Percentiles rank a stretch among this genome's conserved stretches.
phyloP scores from a whole-genome alignment of 2,113 vertebrate genomes.

The Atractosteus spatula region DNA sequence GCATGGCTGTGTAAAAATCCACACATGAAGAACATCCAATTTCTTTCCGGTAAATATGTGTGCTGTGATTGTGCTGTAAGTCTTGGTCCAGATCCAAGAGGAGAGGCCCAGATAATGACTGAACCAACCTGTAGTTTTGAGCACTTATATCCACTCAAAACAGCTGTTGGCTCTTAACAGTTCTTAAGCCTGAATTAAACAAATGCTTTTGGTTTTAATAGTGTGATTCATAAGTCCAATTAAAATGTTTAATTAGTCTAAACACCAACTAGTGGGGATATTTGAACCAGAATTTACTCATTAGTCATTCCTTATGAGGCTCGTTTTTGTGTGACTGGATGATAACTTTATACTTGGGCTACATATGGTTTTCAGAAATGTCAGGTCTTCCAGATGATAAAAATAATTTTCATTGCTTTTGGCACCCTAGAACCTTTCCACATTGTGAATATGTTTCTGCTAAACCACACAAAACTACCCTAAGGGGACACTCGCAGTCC shows the following conservation, averaged over 20 bases:
- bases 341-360: background rate
- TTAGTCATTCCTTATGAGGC: background rate
- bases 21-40: too few relatives aligned
- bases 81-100: slow-evolving; percentile 48
- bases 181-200: slow-evolving; percentile 36
- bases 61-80: slow-evolving; percentile 45
- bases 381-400: background rate
- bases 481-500: too few relatives aligned
- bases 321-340: background rate
- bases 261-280: slow-evolving; percentile 15
- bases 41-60: too few relatives aligned
- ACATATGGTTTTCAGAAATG: background rate
- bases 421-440: background rate
- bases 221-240: slow-evolving; percentile 32
- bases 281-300: slow-evolving; percentile 20
- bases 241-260: slow-evolving; percentile 21
- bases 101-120: slow-evolving; percentile 56
- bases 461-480: background rate
- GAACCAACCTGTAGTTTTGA: slow-evolving; percentile 36
- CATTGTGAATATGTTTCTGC: background rate
- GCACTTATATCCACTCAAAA: slow-evolving; percentile 16
- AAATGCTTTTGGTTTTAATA: slow-evolving; percentile 43
- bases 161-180: slow-evolving; percentile 30
- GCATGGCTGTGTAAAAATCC: too few relatives aligned
- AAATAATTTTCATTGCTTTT: slow-evolving; percentile 2